These are phyloP conservation scores for Dynastes grantii DNA, from an alignment of 2,888 invertebrate species.

Conservation along the genomic window DNA sequence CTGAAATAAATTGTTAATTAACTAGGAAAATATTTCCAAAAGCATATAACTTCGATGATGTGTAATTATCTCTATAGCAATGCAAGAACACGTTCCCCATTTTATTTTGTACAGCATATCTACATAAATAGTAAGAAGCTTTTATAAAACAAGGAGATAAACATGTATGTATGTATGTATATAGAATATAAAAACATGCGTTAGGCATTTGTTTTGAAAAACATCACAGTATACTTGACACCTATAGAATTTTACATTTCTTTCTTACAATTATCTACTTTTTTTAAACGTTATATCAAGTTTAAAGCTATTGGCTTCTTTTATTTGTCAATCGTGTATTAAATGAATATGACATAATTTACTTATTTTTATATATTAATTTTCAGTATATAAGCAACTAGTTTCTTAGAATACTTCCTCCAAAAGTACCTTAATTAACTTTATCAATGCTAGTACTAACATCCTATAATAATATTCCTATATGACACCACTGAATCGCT, in stretches of 20 bases:
- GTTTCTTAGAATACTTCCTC: neutral
- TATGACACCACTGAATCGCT: too few species aligned
- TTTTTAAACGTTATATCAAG: neutral
- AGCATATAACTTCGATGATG: too few species aligned
- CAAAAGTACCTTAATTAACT: neutral
- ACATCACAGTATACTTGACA: slow-evolving; percentile 19
- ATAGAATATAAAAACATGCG: neutral
- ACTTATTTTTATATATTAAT: too few species aligned
- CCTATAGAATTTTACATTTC: neutral
- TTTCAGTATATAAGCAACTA: too few species aligned
- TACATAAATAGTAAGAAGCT: neutral
- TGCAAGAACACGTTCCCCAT: neutral
- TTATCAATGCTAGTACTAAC: neutral
- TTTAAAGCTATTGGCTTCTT: neutral
- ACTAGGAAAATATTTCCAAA: too few species aligned
- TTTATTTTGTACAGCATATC: neutral
- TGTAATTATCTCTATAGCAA: neutral
- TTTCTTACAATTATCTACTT: neutral
- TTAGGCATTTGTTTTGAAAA: neutral
- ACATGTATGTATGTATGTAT: neutral
- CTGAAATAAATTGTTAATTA: neutral
- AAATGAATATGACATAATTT: too few species aligned
- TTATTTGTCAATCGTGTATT: neutral
- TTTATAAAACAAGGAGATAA: neutral
- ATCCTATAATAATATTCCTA: too few species aligned